A percentile compares a stretch with the other conserved stretches of the same genome.
Conservation (phyloP, 2,797 vertebrate genomes). For the Salarias fasciatus region DNA sequence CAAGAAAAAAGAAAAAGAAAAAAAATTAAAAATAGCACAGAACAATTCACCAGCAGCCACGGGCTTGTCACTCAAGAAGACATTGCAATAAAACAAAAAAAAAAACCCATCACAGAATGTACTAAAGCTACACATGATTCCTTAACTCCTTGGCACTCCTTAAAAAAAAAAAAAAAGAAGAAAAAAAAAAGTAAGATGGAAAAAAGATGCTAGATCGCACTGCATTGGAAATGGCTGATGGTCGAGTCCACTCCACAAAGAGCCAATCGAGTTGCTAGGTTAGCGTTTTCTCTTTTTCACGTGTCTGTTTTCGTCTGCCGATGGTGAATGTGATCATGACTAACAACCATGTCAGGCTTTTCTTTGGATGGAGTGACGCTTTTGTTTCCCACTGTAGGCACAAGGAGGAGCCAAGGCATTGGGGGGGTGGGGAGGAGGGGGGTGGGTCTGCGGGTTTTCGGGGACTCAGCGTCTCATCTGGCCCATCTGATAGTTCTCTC, state of each 20-base stretch:
- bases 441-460: constrained; percentile 76
- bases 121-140: constrained; percentile 78
- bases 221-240: constrained; percentile 75
- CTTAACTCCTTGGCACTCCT: constrained; percentile 82
- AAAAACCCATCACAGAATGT: constrained; percentile 72
- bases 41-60: constrained; percentile 84
- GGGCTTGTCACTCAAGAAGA: constrained; percentile 78
- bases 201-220: constrained; percentile 66
- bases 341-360: constrained; percentile 86
- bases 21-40: constrained; percentile 58
- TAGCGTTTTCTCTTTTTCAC: constrained; percentile 61
- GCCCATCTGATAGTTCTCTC: constrained; percentile 98
- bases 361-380: constrained; percentile 95
- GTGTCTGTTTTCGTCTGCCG: constrained; percentile 58
- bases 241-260: constrained; percentile 74
- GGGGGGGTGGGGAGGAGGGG: constrained; percentile 68
- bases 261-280: constrained; percentile 62
- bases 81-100: constrained; percentile 64
- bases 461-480: constrained; percentile 95
- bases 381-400: constrained; percentile 98
- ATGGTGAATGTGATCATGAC: constrained; percentile 83
- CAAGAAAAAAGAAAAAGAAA: neutral
- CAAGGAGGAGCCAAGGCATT: constrained; percentile 99
- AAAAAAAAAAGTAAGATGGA: constrained; percentile 27
- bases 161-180: constrained; percentile 33